Evolutionary conservation across 2,113 vertebrate genomes (phyloP).

Genomic region (Platysteira castanea): DNA sequence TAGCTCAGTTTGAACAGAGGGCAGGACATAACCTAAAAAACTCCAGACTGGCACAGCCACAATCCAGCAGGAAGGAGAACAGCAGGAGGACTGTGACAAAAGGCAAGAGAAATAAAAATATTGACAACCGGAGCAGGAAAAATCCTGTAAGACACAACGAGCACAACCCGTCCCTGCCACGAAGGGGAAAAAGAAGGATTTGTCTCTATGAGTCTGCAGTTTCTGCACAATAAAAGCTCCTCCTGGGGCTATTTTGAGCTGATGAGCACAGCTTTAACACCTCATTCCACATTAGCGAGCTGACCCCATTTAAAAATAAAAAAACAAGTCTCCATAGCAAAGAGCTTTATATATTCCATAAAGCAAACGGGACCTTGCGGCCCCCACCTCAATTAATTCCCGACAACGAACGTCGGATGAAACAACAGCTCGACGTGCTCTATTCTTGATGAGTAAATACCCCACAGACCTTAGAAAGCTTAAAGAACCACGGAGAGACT

Average conservation of each 20-base stretch:
- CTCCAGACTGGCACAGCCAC: not conserved
- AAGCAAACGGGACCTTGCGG: not conserved
- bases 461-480: too few species aligned
- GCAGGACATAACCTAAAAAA: not conserved
- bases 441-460: accelerated
- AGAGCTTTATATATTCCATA: accelerated
- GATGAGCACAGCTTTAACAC: not conserved
- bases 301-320: not conserved
- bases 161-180: not conserved
- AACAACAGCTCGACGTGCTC: not conserved
- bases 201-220: not conserved
- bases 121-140: not conserved
- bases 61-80: not conserved
- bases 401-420: accelerated
- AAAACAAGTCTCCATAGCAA: accelerated
- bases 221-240: not conserved
- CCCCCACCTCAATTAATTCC: not conserved
- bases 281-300: not conserved
- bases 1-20: not conserved
- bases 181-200: not conserved
- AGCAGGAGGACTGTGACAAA: not conserved
- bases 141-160: accelerated
- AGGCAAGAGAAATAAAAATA: not conserved
- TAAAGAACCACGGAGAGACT: accelerated
- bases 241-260: not conserved